Evolutionary conservation across 1,140 invertebrate genomes (phyloP), one percentile per base, ranked within the genome.

Genomic region (Bactericera cockerelli): DNA sequence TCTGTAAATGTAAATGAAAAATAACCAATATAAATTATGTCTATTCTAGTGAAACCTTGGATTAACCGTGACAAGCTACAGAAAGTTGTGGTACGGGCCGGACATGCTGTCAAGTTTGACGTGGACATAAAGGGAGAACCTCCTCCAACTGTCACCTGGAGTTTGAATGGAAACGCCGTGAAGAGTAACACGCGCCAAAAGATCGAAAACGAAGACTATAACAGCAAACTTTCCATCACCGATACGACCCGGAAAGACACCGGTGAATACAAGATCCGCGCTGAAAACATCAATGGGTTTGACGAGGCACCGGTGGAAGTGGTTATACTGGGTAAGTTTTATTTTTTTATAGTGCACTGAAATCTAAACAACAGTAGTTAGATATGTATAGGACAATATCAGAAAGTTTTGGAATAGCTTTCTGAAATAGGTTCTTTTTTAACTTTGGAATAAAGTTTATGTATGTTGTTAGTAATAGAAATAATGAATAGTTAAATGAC

Each of bases 251-350:
- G 92, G 62, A 82, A 83, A 63, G 82, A 93, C 67, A 88, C 86
- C 59, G 96, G 95, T 21, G 84, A 85, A 63, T 99, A 98, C 70
- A 90, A 82, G 1, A 80, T 98, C 28, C 86, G 81, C 65, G 93
- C 94, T 13, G 85, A 89, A 61, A 99, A 99, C 68, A 80, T 83
- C 28, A 91, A 89, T 60, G 96, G 96, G 11, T 79, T 86, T 36
- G 94, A 98, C 71, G 89, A 95, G 70, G 93, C 91, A 55, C 85
- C 88, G 3, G 87, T 99, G 13, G 90, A 98, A 72, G 87, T 99
- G 24, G 86, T 85, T 65, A 87, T 99, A 59, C 77, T 95, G 36
- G 87, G 86, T 87, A 71, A 70, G 61, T 69, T 26, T 8, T 55
- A 55, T 3, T 25, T 36, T n/a, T n/a, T n/a, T n/a, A n/a, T n/a